These are phyloP conservation scores for Zaprionus vittiger DNA, from an alignment of 1,140 invertebrate species.

Conservation along the genomic window DNA sequence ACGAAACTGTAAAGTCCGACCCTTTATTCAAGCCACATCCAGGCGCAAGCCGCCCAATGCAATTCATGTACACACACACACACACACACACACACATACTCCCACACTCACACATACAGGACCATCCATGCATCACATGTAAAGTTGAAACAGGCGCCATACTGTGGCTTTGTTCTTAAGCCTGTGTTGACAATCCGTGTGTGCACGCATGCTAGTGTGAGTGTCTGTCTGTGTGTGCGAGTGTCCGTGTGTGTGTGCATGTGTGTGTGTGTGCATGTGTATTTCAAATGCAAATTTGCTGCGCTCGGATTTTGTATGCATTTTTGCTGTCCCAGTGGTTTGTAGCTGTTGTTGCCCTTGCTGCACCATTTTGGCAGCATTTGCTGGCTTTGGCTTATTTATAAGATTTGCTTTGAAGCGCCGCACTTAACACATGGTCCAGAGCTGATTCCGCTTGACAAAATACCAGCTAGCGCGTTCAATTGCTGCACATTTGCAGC, in stretches of 20 bases:
- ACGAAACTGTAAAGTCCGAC: slow-evolving; percentile 66
- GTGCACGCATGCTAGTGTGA: slow-evolving; percentile 16
- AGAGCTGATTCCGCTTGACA: slow-evolving; percentile 68
- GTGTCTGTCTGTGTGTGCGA: slow-evolving; percentile 23
- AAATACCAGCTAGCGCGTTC: slow-evolving; percentile 46
- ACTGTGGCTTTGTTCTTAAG: slow-evolving; percentile 58
- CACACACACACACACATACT: slow-evolving; percentile 12
- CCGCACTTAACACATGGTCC: slow-evolving; percentile 63
- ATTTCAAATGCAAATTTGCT: slow-evolving; percentile 73
- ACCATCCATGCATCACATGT: slow-evolving; percentile 19
- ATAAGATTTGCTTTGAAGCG: slow-evolving; percentile 75
- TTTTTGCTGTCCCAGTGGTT: slow-evolving; percentile 29
- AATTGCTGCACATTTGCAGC: slow-evolving; percentile 58
- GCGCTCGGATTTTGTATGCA: slow-evolving; percentile 34
- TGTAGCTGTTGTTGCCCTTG: slow-evolving; percentile 7
- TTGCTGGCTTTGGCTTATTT: slow-evolving; percentile 66
- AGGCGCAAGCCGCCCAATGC: slow-evolving; percentile 42
- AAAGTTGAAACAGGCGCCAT: slow-evolving; percentile 31
- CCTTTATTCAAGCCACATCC: slow-evolving; percentile 39
- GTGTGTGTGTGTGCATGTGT: slow-evolving; percentile 25
- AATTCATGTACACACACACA: slow-evolving; percentile 70
- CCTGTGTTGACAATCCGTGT: slow-evolving; percentile 58
- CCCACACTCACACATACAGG: not conserved
- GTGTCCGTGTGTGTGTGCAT: slow-evolving; percentile 1
- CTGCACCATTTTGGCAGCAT: slow-evolving; percentile 45